These are phyloP conservation scores for Montifringilla adamsi DNA, from an alignment of 2,113 vertebrate genomes.

Conservation along the genomic window DNA sequence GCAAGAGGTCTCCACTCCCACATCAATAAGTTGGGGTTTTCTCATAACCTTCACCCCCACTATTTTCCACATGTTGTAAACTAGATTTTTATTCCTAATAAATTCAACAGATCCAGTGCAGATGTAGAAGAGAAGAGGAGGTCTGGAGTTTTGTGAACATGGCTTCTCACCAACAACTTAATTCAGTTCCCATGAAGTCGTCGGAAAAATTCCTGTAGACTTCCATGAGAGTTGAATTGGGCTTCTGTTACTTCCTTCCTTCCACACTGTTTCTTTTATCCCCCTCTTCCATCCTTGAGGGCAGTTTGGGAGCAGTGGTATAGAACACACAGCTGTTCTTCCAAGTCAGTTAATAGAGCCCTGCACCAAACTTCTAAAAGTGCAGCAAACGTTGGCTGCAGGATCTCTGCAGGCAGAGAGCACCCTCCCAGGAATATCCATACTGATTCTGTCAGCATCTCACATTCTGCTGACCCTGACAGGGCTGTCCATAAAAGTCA, in stretches of 20 bases:
- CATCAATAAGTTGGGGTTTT: slow-evolving; percentile 18
- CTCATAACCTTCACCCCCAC: slow-evolving; percentile 15
- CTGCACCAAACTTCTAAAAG: not conserved
- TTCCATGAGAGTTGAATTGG: not conserved
- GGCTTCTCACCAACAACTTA: not conserved
- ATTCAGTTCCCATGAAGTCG: not conserved
- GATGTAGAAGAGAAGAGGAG: not conserved
- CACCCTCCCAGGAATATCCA: not conserved
- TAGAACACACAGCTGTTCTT: not conserved
- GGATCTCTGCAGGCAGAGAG: not conserved
- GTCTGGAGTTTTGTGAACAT: not conserved
- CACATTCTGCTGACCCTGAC: not conserved
- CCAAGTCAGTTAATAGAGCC: not conserved
- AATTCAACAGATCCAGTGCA: slow-evolving; percentile 28
- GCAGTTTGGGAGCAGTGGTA: not conserved
- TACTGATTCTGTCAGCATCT: not conserved
- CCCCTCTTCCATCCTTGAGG: not conserved
- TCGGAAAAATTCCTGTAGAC: not conserved
- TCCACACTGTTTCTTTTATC: not conserved
- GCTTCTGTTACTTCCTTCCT: slow-evolving; percentile 18
- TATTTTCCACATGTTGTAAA: slow-evolving; percentile 9
- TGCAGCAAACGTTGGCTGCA: not conserved
- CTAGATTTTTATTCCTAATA: slow-evolving; percentile 8
- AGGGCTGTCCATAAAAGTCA: not conserved
- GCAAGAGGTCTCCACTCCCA: slow-evolving; percentile 14